Base-by-base conservation (phyloP, 2,113 vertebrate species). In the Loxodonta africana region DNA sequence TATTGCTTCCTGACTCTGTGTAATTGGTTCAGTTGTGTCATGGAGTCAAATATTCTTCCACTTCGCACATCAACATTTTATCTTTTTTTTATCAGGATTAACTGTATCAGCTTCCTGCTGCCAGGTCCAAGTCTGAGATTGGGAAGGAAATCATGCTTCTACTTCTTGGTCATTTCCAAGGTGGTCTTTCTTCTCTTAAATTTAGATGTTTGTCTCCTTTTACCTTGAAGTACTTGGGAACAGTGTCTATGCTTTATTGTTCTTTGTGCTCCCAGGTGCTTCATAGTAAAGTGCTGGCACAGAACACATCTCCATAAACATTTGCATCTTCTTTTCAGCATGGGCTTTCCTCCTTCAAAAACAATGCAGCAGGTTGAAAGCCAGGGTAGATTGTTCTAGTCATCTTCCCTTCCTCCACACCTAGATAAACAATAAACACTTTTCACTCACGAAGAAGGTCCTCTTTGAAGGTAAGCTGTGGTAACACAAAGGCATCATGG, bases 171-270 rank as follows among this genome's bases (percentile, higher is more conserved):
- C 5, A 33, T 48, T 37, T 44, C 33, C 41, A n/a, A 71, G 21
- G 25, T 26, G n/a, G 9, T 26, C 62, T 15, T 67, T 37, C 85
- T 78, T 69, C 51, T 23, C 6, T 3, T 37, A 14, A 17, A 1
- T n/a, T 77, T 46, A 46, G 30, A 78, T 10, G 17, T 81, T 5
- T 84, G 12, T 41, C 44, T 65, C 28, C 25, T n/a, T 37, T 3
- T 14, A 0, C 63, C 21, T 15, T 3, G 53, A 78, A 4, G 18
- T 15, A 2, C 1, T 20, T 0, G 41, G 63, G 4, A 20, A 46
- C 26, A 2, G 12, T 15, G 6, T 48, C 30, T 4, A 6, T 9
- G 65, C 82, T 44, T 37, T 18, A 8, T 53, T 2, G 2, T 10
- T 30, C 67, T 69, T 74, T 46, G 12, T 23, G 26, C 26, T 12